A percentile compares a stretch with the other conserved stretches of the same genome.
Conservation (phyloP, 92 coral and sea anemone genomes). For the Diadumene lineata region DNA sequence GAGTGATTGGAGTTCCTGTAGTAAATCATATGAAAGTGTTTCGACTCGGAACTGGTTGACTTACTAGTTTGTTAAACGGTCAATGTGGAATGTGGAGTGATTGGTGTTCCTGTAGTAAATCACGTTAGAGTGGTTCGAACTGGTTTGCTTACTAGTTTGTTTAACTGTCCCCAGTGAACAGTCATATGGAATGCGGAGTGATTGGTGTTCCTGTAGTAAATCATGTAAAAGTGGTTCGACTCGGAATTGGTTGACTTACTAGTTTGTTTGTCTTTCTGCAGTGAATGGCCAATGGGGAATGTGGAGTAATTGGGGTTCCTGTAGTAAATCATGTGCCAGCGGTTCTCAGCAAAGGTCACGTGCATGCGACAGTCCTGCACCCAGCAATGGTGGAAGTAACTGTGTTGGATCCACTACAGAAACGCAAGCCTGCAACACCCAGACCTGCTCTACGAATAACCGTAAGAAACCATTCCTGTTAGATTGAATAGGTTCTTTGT, state of each 20-base stretch:
- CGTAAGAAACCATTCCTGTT: neutral
- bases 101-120: too few relatives aligned
- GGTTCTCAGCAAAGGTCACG: slow-evolving; percentile 19
- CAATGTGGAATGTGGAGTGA: too few relatives aligned
- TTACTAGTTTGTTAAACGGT: neutral
- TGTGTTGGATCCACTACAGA: slow-evolving; percentile 28
- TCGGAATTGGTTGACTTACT: too few relatives aligned
- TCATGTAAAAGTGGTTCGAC: too few relatives aligned
- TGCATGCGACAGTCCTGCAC: slow-evolving; percentile 32
- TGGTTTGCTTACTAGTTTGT: neutral
- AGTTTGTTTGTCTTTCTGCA: neutral
- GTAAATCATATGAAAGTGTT: too few relatives aligned
- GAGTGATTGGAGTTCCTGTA: too few relatives aligned
- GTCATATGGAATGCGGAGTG: too few relatives aligned
- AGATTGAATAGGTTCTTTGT: neutral
- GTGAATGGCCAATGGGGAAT: slow-evolving; percentile 19
- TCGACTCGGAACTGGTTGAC: too few relatives aligned
- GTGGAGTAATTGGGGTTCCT: slow-evolving; percentile 30
- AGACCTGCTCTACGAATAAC: neutral
- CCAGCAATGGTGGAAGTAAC: slow-evolving; percentile 27
- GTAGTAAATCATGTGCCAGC: slow-evolving; percentile 23
- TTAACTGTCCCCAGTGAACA: neutral
- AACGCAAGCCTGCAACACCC: slow-evolving; percentile 25
- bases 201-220: too few relatives aligned
- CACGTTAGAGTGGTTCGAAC: too few relatives aligned